Percentiles rank a stretch among this genome's conserved stretches.
These are phyloP conservation scores for Hydrocynus forskahlii DNA, from an alignment of 2,797 vertebrate species.

Conservation along the genomic window DNA sequence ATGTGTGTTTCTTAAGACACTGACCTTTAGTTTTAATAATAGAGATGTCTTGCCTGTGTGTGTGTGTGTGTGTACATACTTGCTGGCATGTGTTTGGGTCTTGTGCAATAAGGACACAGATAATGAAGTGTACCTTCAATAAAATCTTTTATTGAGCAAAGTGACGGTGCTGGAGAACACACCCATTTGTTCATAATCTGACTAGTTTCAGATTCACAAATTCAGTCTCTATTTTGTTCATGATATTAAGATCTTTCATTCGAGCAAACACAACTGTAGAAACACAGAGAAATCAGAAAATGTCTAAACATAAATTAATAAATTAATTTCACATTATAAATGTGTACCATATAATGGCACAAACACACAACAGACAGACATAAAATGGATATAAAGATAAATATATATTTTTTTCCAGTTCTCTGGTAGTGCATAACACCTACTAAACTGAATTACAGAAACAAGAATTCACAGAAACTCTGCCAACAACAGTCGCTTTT, in stretches of 20 bases:
- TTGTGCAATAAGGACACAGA: conserved; percentile 49
- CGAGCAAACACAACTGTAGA: not conserved
- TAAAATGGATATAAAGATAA: conserved; percentile 3
- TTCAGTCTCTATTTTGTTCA: conserved; percentile 44
- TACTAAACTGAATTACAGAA: not conserved
- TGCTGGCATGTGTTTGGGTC: not conserved
- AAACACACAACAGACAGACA: conserved; percentile 1
- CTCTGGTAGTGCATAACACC: not conserved
- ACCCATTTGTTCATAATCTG: conserved; percentile 42
- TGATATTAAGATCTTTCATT: conserved; percentile 6
- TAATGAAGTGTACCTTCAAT: conserved; percentile 31
- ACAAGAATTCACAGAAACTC: not conserved
- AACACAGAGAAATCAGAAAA: not conserved
- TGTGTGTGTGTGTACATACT: not conserved
- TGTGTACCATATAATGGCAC: not conserved
- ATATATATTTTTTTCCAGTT: not conserved
- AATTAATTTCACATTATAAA: conserved; percentile 24
- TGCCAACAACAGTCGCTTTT: not conserved
- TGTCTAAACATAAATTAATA: conserved; percentile 22
- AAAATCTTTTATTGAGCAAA: conserved; percentile 48
- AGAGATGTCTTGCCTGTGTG: not conserved
- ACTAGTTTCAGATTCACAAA: conserved; percentile 3
- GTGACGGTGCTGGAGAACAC: conserved; percentile 17
- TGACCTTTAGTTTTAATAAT: not conserved
- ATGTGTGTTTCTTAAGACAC: not conserved